Conservation (phyloP, 1,140 invertebrate genomes). For the Leucophenga varia region DNA sequence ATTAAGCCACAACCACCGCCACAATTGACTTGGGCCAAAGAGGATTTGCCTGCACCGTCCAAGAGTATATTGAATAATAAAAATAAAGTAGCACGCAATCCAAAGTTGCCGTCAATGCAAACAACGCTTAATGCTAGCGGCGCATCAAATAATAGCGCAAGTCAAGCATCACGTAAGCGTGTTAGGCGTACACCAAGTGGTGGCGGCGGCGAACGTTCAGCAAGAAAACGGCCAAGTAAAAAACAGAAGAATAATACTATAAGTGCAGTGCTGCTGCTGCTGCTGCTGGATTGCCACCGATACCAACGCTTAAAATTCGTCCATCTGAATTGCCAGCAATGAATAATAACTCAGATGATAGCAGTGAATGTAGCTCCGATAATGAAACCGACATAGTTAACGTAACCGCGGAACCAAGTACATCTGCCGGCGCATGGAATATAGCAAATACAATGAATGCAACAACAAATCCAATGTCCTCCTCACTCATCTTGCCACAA, state of each 20-base stretch:
- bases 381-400: slow-evolving; percentile 35
- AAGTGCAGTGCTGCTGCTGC: too few relatives aligned
- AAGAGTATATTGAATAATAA: slow-evolving; percentile 34
- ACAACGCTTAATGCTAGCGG: slow-evolving; percentile 7
- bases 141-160: slow-evolving; percentile 23
- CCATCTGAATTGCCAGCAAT: slow-evolving; percentile 23
- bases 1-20: slow-evolving; percentile 64
- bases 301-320: slow-evolving; percentile 57
- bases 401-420: slow-evolving; percentile 33
- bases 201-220: too few relatives aligned
- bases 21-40: slow-evolving; percentile 68
- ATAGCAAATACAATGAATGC: background rate
- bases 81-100: slow-evolving; percentile 20
- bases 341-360: slow-evolving; percentile 19
- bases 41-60: slow-evolving; percentile 59
- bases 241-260: too few relatives aligned
- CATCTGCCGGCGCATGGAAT: background rate
- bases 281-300: slow-evolving; percentile 46
- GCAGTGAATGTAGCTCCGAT: slow-evolving; percentile 34
- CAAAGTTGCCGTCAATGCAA: slow-evolving; percentile 15
- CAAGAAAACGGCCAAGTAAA: too few relatives aligned
- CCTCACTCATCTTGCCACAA: too few relatives aligned
- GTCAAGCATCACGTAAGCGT: too few relatives aligned
- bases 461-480: background rate
- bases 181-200: too few relatives aligned